Evolutionary conservation across 2,113 vertebrate genomes (phyloP).

Genomic region (Leucopternis melanops): DNA sequence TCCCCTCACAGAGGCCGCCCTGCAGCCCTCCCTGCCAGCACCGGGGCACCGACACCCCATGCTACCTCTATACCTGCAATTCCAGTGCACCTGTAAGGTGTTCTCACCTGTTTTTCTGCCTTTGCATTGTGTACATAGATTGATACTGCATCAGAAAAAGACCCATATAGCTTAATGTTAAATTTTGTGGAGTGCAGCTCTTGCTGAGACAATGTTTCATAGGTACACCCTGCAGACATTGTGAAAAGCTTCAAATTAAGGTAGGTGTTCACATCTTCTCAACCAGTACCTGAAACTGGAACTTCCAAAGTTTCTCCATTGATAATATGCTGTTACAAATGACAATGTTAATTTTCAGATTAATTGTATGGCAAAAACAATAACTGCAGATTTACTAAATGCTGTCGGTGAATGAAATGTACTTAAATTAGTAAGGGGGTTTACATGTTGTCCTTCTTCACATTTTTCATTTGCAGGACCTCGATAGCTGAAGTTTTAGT

Average conservation of each 20-base stretch:
- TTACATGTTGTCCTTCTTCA: not conserved
- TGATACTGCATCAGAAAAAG: not conserved
- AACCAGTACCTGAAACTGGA: not conserved
- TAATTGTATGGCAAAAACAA: not conserved
- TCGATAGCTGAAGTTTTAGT: not conserved
- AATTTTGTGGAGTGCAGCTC: not conserved
- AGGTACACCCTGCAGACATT: not conserved
- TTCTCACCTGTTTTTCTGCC: not conserved
- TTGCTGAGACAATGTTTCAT: not conserved
- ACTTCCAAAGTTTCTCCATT: not conserved
- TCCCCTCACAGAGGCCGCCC: not conserved
- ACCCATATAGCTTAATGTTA: no score
- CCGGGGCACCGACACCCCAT: fast-evolving
- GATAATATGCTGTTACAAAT: not conserved
- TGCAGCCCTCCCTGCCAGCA: fast-evolving
- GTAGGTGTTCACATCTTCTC: not conserved
- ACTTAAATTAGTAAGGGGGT: not conserved
- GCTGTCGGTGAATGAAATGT: not conserved
- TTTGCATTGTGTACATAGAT: not conserved
- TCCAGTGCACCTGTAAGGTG: not conserved
- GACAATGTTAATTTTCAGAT: not conserved
- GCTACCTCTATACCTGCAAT: not conserved
- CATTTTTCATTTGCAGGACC: not conserved
- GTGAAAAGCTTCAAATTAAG: not conserved
- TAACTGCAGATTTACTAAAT: not conserved